Percentiles rank a stretch among this genome's conserved stretches.
phyloP scores from a whole-genome alignment of 2,888 invertebrate species.

The Chironomus tentans region DNA sequence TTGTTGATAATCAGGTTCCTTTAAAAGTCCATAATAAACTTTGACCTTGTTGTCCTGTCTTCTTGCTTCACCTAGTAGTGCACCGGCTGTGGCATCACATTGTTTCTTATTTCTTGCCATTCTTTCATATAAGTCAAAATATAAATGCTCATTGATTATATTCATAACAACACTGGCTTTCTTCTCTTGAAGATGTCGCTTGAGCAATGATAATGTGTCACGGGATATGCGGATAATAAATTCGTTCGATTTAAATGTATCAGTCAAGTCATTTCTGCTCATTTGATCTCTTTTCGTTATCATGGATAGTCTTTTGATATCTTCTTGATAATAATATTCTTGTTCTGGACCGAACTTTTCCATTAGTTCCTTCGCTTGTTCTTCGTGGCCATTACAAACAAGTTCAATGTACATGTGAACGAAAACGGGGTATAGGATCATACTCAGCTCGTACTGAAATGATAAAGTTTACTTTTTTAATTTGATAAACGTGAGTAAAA shows the following conservation, averaged over 20 bases:
- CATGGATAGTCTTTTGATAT: slow-evolving; percentile 66
- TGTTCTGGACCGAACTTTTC: slow-evolving; percentile 74
- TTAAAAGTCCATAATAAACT: slow-evolving; percentile 87
- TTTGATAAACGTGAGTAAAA: too few species aligned
- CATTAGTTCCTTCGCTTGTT: slow-evolving; percentile 73
- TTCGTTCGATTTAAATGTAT: slow-evolving; percentile 79
- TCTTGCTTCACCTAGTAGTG: slow-evolving; percentile 81
- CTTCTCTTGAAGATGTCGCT: slow-evolving; percentile 85
- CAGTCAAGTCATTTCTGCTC: slow-evolving; percentile 79
- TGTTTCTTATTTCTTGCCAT: slow-evolving; percentile 84
- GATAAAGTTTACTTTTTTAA: too few species aligned
- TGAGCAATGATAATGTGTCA: slow-evolving; percentile 84
- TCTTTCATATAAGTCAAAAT: slow-evolving; percentile 93
- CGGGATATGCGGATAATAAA: slow-evolving; percentile 89
- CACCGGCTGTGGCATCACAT: slow-evolving; percentile 81
- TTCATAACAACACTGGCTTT: slow-evolving; percentile 78
- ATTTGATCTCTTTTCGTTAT: slow-evolving; percentile 84
- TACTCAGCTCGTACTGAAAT: slow-evolving; percentile 77
- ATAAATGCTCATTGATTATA: slow-evolving; percentile 88
- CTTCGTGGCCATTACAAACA: slow-evolving; percentile 77
- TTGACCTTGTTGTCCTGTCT: slow-evolving; percentile 87
- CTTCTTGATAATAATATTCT: slow-evolving; percentile 83
- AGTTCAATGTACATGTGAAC: slow-evolving; percentile 94
- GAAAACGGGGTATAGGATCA: slow-evolving; percentile 86
- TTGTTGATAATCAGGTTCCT: slow-evolving; percentile 73